A percentile compares a stretch with the other conserved stretches of the same genome.
Conservation (phyloP, 2,113 vertebrate species). For the Oxygymnocypris stewartii region DNA sequence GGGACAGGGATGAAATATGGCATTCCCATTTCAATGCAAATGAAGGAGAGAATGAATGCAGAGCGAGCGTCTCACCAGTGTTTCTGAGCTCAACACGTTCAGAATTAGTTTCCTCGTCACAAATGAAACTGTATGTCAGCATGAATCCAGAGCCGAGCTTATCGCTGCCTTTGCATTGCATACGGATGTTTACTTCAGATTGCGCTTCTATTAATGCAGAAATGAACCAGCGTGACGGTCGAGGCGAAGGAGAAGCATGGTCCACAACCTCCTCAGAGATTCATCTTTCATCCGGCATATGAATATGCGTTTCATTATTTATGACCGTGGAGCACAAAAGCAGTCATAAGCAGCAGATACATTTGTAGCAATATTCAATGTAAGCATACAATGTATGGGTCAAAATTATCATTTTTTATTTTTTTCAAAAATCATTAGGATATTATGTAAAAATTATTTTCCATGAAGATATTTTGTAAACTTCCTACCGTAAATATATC, state of each 20-base stretch:
- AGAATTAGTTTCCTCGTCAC: too few relatives aligned
- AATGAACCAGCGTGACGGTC: not conserved
- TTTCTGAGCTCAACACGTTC: slow-evolving; percentile 68
- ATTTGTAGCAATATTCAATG: too few relatives aligned
- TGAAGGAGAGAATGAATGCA: slow-evolving; percentile 64
- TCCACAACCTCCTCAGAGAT: not conserved
- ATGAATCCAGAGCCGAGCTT: slow-evolving; percentile 43
- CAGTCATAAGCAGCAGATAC: too few relatives aligned
- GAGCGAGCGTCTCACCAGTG: slow-evolving; percentile 55
- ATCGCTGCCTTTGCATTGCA: slow-evolving; percentile 49
- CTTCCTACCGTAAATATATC: too few relatives aligned
- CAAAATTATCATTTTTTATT: too few relatives aligned
- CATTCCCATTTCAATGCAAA: slow-evolving; percentile 71
- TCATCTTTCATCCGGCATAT: too few relatives aligned
- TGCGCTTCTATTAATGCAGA: slow-evolving; percentile 11
- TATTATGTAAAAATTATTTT: too few relatives aligned
- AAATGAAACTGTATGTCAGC: slow-evolving; percentile 76
- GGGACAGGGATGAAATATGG: slow-evolving; percentile 69
- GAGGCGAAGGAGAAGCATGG: not conserved
- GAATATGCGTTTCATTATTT: too few relatives aligned
- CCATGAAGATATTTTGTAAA: too few relatives aligned
- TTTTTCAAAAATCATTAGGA: too few relatives aligned
- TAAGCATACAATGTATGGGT: too few relatives aligned
- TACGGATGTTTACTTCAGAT: slow-evolving; percentile 48
- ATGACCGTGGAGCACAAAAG: too few relatives aligned